Conservation (phyloP, 2,888 invertebrate genomes). For the Sinodicranocentrus sp. region DNA sequence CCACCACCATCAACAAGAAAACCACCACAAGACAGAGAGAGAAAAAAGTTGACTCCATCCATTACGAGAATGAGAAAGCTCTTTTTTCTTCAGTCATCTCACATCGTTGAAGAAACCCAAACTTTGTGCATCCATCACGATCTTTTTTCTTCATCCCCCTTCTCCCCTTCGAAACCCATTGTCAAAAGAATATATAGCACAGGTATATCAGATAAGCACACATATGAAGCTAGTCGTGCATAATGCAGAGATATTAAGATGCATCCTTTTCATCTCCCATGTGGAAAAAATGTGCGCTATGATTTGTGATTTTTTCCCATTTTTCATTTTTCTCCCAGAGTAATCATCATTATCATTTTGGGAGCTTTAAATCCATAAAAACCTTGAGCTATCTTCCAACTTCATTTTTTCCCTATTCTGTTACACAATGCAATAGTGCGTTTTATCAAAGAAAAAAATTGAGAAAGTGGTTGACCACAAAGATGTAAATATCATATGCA, state of each 20-base stretch:
- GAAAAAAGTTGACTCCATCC: conserved; percentile 21
- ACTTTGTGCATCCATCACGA: conserved; percentile 49
- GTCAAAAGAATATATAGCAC: conserved; percentile 31
- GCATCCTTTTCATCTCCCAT: conserved; percentile 65
- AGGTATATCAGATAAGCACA: neutral
- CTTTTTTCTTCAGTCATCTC: conserved; percentile 18
- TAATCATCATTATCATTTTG: conserved; percentile 30
- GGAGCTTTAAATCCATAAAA: neutral
- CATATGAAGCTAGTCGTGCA: conserved; percentile 53
- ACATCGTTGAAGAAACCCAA: neutral
- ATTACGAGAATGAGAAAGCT: conserved; percentile 56
- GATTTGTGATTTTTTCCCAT: conserved; percentile 47
- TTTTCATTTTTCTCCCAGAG: conserved; percentile 58
- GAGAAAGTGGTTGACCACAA: conserved; percentile 39
- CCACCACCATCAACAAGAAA: neutral
- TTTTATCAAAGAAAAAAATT: neutral
- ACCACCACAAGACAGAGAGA: conserved; percentile 11
- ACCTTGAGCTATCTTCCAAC: neutral
- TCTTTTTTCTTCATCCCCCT: conserved; percentile 31
- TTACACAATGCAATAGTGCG: conserved; percentile 17
- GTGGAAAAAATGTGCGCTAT: conserved; percentile 59
- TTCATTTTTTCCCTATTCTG: too few species aligned
- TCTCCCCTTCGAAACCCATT: conserved; percentile 25
- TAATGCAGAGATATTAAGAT: conserved; percentile 45
- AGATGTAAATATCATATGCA: too few species aligned